These are phyloP conservation scores for Drosophila gaucha DNA, from an alignment of 2,888 invertebrate genomes.

Conservation along the genomic window DNA sequence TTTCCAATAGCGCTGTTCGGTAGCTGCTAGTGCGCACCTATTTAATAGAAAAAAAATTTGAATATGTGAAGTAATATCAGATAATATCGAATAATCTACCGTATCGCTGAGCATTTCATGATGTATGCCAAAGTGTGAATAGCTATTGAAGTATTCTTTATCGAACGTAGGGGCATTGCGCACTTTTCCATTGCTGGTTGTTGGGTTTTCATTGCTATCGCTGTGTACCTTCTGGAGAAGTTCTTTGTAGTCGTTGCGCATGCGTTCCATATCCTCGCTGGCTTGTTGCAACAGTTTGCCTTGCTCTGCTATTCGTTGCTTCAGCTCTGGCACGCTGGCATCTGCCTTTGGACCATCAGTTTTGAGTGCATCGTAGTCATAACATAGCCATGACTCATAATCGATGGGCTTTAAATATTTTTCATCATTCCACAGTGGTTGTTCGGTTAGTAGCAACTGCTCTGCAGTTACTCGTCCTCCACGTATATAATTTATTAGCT, in stretches of 20 bases:
- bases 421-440: slow-evolving; percentile 90
- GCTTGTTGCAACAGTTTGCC: slow-evolving; percentile 87
- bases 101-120: slow-evolving; percentile 96
- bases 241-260: slow-evolving; percentile 76
- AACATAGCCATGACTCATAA: slow-evolving; percentile 93
- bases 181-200: slow-evolving; percentile 74
- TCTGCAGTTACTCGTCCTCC: slow-evolving; percentile 87
- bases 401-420: slow-evolving; percentile 91
- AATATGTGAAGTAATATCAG: neutral
- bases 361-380: slow-evolving; percentile 84
- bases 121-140: slow-evolving; percentile 96
- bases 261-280: slow-evolving; percentile 81
- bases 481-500: slow-evolving; percentile 92
- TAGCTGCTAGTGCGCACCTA: slow-evolving; percentile 93
- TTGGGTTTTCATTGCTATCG: slow-evolving; percentile 18
- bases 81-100: slow-evolving; percentile 32
- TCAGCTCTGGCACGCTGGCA: slow-evolving; percentile 79
- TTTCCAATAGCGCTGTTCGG: slow-evolving; percentile 91
- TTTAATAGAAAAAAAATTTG: neutral
- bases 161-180: slow-evolving; percentile 85
- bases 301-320: slow-evolving; percentile 86
- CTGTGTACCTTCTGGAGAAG: slow-evolving; percentile 69
- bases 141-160: slow-evolving; percentile 92
- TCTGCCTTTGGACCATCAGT: slow-evolving; percentile 29
- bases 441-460: slow-evolving; percentile 86